Base-by-base conservation (phyloP, 2,113 vertebrate genomes). In the Fregetta grallaria region DNA sequence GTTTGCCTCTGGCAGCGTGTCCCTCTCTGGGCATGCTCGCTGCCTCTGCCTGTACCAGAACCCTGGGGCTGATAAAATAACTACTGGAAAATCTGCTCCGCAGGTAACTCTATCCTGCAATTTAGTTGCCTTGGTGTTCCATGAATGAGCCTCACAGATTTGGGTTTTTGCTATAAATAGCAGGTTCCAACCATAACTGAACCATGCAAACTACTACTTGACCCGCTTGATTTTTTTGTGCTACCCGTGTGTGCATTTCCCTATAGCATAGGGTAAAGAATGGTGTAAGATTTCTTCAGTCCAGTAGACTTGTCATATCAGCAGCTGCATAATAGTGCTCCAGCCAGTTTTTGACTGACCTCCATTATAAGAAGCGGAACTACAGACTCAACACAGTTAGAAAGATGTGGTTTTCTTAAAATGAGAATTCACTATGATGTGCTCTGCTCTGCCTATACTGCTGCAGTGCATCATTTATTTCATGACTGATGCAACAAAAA, bases 281-380 rank as follows among this genome's bases (percentile, higher is more conserved):
- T 1, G 2, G 20, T 15, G 4, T 27, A 56, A 68, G 47, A 67
- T 32, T 70, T 71, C 58, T 88, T 66, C 76, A 91, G 67, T 30
- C 13, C 45, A 55, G 50, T 0, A 59, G 14, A 68, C 16, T 10
- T 23, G 5, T 27, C 2, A 0, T 23, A 62, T 25, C 15, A 14
- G 49, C 66, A 89, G 62, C 44, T 55, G 27, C 38, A 15, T 5
- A 65, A 61, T 1, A 80, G 27, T 11, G 26, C 2, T 4, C 13
- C 29, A 22, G 45, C 52, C 70, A 32, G 32, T 49, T 88, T 90
- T 32, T 61, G 19, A 88, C 25, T 36, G 32, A 73, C 12, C 7
- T 79, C 67, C 26, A 5, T 7, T 29, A 11, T 10, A 86, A 62
- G 23, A 86, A 87, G 7, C 22, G 14, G 62, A 88, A 83, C 8